Base-by-base conservation (phyloP, 1,140 invertebrate genomes). In the Sipha flava region DNA sequence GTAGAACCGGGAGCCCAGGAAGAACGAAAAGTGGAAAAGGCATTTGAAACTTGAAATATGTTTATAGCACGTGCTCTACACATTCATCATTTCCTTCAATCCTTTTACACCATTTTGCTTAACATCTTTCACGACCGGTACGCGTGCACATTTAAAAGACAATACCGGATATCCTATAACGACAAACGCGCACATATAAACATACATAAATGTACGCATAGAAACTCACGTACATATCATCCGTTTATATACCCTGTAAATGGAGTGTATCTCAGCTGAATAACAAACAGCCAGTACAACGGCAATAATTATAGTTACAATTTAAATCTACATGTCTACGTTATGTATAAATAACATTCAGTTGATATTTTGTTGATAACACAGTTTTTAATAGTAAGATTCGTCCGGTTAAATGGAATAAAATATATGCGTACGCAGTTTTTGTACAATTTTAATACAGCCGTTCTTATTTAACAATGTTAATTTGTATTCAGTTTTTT, bases 11-110 rank as follows among this genome's bases (percentile, higher is more conserved):
- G 16, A 31, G 72, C 7, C 68, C 1, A 26, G 34, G 37, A 54
- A 52, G 49, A 7, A n/a, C 26, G 45, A n/a, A n/a, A n/a, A n/a
- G n/a, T n/a, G 18, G n/a, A 2, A 23, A 10, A 31, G 31, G 49
- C 72, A 54, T 75, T 75, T 75, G n/a, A n/a, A 52, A 75, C 72
- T 75, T 75, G 72, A 75, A 75, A 75, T 75, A 75, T 75, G 72
- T 37, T 54, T 31, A 31, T 75, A 54, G 72, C 72, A 75, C 72
- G 72, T 75, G 72, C 49, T 75, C 37, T 26, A 34, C 47, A 75
- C 72, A 37, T 34, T 18, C 49, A 31, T 52, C 14, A 29, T 34
- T n/a, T 52, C 45, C 26, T 18, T 21, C n/a, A 18, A 26, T 54
- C 47, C 47, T 21, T 73, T 73, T 34, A 37, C 12, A 54, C 18